Percentiles rank a stretch among this genome's conserved stretches.
Conservation (phyloP, 2,797 vertebrate species). For the Peromyscus aztecus region DNA sequence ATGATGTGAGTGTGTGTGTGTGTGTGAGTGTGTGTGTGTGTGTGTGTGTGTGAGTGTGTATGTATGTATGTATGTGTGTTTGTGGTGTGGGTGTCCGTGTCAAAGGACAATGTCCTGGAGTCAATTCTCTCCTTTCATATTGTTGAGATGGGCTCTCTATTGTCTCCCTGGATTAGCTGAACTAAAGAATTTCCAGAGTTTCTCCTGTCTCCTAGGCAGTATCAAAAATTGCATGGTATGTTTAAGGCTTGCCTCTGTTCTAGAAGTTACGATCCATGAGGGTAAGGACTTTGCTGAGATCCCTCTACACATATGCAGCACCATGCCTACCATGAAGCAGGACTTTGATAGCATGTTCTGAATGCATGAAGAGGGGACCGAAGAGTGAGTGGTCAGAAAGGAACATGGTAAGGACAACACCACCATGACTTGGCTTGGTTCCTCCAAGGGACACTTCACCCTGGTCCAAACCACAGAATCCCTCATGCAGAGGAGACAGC, state of each 20-base stretch:
- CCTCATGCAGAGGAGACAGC: neutral
- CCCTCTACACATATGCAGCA: rapidly evolving
- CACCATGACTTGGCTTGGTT: rapidly evolving
- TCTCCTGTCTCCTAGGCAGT: neutral
- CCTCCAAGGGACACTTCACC: neutral
- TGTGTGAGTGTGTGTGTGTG: neutral
- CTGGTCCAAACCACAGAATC: neutral
- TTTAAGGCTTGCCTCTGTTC: neutral
- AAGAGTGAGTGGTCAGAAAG: neutral
- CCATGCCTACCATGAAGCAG: neutral
- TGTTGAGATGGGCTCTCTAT: neutral
- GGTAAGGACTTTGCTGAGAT: neutral
- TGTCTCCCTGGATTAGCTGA: no score
- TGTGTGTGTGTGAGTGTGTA: neutral
- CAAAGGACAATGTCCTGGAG: neutral
- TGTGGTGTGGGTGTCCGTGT: neutral
- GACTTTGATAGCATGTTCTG: rapidly evolving
- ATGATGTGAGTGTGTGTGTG: neutral
- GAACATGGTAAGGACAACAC: rapidly evolving
- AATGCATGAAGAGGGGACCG: no score
- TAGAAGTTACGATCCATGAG: neutral
- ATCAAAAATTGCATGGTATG: no score
- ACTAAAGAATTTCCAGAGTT: neutral
- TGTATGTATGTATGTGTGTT: neutral
- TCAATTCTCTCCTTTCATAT: neutral